Conservation (phyloP, 2,113 vertebrate genomes). For the Ellobius talpinus region DNA sequence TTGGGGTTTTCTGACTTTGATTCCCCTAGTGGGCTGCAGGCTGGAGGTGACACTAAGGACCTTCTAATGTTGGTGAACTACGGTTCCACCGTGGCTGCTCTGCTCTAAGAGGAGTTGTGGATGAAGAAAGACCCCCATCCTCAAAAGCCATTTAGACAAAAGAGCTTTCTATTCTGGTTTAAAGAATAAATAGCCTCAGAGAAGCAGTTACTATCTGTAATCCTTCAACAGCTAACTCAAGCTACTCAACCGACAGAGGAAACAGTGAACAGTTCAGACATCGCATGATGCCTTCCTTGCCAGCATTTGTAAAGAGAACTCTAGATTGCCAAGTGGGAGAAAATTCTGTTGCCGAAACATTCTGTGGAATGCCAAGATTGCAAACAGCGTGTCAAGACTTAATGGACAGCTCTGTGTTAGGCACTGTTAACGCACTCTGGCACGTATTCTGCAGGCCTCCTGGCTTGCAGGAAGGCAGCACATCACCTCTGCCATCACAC, state of each 20-base stretch:
- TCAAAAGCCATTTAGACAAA: background rate
- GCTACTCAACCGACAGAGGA: slow-evolving; percentile 14
- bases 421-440: slow-evolving; percentile 27
- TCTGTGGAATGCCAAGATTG: slow-evolving; percentile 53
- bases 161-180: background rate
- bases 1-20: background rate
- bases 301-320: slow-evolving; percentile 59
- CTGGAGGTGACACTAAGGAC: background rate
- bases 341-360: slow-evolving; percentile 55
- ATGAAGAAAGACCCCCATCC: background rate
- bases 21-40: background rate
- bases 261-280: slow-evolving; percentile 36
- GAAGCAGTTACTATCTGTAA: background rate
- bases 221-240: slow-evolving; percentile 35
- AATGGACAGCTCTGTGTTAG: slow-evolving; percentile 22
- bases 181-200: background rate
- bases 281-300: background rate
- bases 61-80: background rate
- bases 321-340: slow-evolving; percentile 11
- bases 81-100: background rate
- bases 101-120: background rate
- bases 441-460: background rate
- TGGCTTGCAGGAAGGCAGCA: background rate
- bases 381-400: slow-evolving; percentile 66
- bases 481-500: background rate